Evolutionary conservation across 2,113 vertebrate species (phyloP), one percentile per base, ranked within the genome.

Genomic region (Catagonus wagneri): DNA sequence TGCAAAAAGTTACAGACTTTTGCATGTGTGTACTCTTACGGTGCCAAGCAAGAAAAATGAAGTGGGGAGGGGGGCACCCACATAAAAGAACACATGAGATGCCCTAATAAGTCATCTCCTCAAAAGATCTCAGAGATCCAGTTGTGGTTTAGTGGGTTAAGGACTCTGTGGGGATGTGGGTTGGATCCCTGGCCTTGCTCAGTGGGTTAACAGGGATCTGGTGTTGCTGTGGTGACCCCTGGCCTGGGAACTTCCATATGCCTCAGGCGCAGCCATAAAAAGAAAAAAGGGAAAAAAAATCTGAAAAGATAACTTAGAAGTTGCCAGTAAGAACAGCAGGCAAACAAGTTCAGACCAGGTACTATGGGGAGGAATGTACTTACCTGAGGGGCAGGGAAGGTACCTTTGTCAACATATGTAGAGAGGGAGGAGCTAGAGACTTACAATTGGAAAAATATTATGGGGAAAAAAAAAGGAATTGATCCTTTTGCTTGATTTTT

Each of bases 271-370:
- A 8, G 44, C 44, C 44, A 44, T 44, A 44, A 44, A 44, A 44
- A 44, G 8, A 44, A 44, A 44, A 44, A 44, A 44, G 44, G 44
- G 8, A 44, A 44, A 44, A 44, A 44, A 44, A 44, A 44, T 44
- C 44, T 44, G 23, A 58, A 85, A 96, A 80, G 81, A 36, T 80
- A 93, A 23, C 52, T 91, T 86, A 76, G 63, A 63, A 83, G 68
- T 84, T 61, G 34, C 17, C 8, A 25, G 32, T 69, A 87, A 78
- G 11, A 69, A 39, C 44, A n/a, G 19, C 32, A 74, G 16, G 85
- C 20, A 60, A 69, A 52, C 23, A 63, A 54, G n/a, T 68, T 94
- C 34, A 44, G 56, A 69, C 39, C 74, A 61, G 27, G 86, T 85
- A 23, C 7, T 50, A 25, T 34, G n/a, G 81, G 58, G 60, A 71